Base-by-base conservation (phyloP, 2,888 invertebrate genomes). In the Perizoma affinitatum region DNA sequence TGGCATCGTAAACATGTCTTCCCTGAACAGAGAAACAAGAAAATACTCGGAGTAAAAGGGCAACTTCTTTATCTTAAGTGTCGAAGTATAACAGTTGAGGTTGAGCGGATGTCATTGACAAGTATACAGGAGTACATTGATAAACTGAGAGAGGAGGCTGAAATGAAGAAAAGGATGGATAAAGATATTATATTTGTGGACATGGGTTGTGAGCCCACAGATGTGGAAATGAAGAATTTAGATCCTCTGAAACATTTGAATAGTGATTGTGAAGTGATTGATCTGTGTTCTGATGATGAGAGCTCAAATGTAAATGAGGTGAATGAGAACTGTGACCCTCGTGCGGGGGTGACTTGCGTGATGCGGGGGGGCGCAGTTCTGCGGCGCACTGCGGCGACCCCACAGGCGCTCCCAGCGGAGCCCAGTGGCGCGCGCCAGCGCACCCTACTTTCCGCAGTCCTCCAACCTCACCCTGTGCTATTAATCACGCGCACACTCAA, bases 261-360 rank as follows among this genome's bases (percentile, higher is more conserved):
- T 48, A 76, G 73, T 70, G 88, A 86, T n/a, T 88, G 88, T 85
- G 93, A 94, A 75, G 93, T 94, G 78, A 95, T 95, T 71, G 94
- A 95, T 79, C 90, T 95, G 76, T 95, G 95, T 81, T 95, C 95
- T 1, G 95, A 95, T 60, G 95, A 95, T 70, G 95, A 95, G 63
- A 79, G 78, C 69, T 71, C 82, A 45, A 81, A 80, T 75, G 87
- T 79, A 6, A 90, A 89, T 65, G 90, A 91, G 68, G 56, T 56
- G 42, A 57, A 90, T 67, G 90, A 91, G 70, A 91, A 91, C 68
- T 87, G 85, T 76, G 92, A 90, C 70, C 92, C 90, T 7, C 84
- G 86, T 34, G 88, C 78, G 9, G 89, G 86, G 6, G 81, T 89
- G 62, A 74, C 89, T 7, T 88, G 89, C 66, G 86, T 90, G 61